Conservation (phyloP, 2,888 invertebrate genomes). For the Brachypalpus laphriformis region DNA sequence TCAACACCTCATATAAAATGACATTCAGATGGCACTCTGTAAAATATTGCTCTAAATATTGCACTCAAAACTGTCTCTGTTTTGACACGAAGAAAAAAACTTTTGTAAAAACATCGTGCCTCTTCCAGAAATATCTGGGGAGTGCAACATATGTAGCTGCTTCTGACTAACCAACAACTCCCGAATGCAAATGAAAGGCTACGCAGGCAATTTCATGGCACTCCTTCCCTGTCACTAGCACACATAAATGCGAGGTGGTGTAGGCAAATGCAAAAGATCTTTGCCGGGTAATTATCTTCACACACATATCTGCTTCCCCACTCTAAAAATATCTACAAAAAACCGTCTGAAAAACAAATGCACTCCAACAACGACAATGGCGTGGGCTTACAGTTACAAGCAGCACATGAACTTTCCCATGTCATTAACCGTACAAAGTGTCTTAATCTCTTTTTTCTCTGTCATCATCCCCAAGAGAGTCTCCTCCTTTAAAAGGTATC, state of each 20-base stretch:
- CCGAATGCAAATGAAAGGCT: conserved; percentile 52
- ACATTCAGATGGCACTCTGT: conserved; percentile 38
- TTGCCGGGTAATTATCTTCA: conserved; percentile 52
- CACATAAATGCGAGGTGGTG: conserved; percentile 36
- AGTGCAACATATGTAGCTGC: conserved; percentile 27
- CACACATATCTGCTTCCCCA: conserved; percentile 43
- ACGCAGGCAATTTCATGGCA: conserved; percentile 46
- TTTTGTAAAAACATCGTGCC: background rate
- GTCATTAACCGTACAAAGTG: conserved; percentile 71
- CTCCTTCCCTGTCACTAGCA: conserved; percentile 37
- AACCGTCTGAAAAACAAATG: conserved; percentile 6
- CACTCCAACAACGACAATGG: conserved; percentile 9
- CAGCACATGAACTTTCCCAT: conserved; percentile 68
- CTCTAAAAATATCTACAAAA: conserved; percentile 62
- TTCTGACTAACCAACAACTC: conserved; percentile 39
- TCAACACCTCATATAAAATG: conserved; percentile 27
- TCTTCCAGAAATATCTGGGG: conserved; percentile 10
- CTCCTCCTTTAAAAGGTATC: conserved; percentile 20
- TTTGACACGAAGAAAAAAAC: conserved; percentile 26
- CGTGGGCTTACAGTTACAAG: conserved; percentile 46
- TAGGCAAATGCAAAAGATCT: conserved; percentile 49
- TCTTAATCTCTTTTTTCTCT: conserved; percentile 46
- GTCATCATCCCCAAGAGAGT: conserved; percentile 32
- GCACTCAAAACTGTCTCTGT: conserved; percentile 22
- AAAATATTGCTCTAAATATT: conserved; percentile 41